Evolutionary conservation across 1,140 invertebrate genomes (phyloP).

Genomic region (Vanessa atalanta): DNA sequence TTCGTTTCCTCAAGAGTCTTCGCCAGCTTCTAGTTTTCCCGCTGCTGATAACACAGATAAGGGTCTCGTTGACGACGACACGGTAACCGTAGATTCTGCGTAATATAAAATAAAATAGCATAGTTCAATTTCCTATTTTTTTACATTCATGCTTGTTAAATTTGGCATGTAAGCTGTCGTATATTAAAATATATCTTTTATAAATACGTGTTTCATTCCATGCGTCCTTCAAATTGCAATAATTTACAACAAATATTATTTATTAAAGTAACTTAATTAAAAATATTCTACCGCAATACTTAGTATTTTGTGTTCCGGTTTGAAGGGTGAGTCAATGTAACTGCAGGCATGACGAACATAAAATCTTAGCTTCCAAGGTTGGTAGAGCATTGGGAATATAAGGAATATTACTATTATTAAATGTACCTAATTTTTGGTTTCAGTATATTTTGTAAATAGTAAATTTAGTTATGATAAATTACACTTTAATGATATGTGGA

Average conservation of each 20-base stretch:
- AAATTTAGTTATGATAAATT: too few species aligned
- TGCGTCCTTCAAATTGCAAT: neutral
- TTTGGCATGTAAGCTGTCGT: constrained; percentile 1
- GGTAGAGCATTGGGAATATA: too few species aligned
- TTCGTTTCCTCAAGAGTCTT: constrained; percentile 25
- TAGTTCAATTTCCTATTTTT: constrained; percentile 15
- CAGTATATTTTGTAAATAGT: too few species aligned
- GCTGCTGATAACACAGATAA: constrained; percentile 40
- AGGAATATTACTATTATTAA: too few species aligned
- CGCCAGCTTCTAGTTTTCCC: neutral
- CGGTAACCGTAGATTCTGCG: constrained; percentile 67
- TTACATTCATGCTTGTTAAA: constrained; percentile 10
- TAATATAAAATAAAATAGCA: constrained; percentile 36
- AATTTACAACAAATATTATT: too few species aligned
- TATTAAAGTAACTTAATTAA: too few species aligned
- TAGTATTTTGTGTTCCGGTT: too few species aligned
- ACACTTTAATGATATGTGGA: neutral
- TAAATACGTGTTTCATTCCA: neutral
- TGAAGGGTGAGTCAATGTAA: too few species aligned
- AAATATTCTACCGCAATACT: too few species aligned
- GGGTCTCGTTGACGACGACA: constrained; percentile 66
- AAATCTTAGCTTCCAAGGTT: too few species aligned
- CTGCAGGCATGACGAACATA: too few species aligned
- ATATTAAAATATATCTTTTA: constrained; percentile 7
- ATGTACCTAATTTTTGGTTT: too few species aligned